Percentiles rank a stretch among this genome's conserved stretches.
Evolutionary conservation across 2,888 invertebrate species (phyloP).

Genomic region (Drosophila subquinaria): DNA sequence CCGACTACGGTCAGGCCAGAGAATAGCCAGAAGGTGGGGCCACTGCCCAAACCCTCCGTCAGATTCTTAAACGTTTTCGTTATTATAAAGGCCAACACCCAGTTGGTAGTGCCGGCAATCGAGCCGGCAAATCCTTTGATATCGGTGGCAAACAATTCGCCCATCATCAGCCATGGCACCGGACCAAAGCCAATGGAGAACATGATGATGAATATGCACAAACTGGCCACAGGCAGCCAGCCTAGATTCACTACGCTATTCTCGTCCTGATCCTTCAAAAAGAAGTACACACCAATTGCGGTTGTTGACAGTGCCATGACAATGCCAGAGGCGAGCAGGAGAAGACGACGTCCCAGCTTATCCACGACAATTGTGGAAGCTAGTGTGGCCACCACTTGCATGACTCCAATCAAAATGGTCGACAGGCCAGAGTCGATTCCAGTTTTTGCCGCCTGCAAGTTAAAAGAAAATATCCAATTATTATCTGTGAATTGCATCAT

Average conservation of each 20-base stretch:
- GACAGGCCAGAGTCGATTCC: conserved; percentile 87
- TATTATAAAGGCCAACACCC: conserved; percentile 92
- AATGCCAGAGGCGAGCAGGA: conserved; percentile 90
- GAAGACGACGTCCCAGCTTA: conserved; percentile 91
- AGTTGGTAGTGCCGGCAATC: conserved; percentile 92
- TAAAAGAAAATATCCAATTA: neutral
- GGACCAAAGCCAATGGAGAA: conserved; percentile 95
- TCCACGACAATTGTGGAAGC: conserved; percentile 92
- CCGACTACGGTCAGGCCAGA: conserved; percentile 89
- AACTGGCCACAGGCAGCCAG: conserved; percentile 91
- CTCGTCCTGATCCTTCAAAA: conserved; percentile 80
- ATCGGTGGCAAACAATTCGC: conserved; percentile 92
- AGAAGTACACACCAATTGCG: conserved; percentile 91
- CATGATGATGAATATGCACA: conserved; percentile 92
- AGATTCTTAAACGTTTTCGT: conserved; percentile 90
- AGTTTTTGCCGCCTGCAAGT: conserved; percentile 81
- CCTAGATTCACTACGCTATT: conserved; percentile 87
- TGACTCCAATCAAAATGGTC: conserved; percentile 93
- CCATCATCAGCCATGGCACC: conserved; percentile 91
- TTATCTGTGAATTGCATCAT: neutral
- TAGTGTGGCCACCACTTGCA: conserved; percentile 90
- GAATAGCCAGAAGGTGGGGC: conserved; percentile 91
- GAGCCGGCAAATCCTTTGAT: conserved; percentile 92
- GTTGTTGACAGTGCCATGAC: conserved; percentile 90
- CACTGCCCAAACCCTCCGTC: conserved; percentile 87